Conservation (phyloP, 1,140 invertebrate genomes). For the Drosophila teissieri region DNA sequence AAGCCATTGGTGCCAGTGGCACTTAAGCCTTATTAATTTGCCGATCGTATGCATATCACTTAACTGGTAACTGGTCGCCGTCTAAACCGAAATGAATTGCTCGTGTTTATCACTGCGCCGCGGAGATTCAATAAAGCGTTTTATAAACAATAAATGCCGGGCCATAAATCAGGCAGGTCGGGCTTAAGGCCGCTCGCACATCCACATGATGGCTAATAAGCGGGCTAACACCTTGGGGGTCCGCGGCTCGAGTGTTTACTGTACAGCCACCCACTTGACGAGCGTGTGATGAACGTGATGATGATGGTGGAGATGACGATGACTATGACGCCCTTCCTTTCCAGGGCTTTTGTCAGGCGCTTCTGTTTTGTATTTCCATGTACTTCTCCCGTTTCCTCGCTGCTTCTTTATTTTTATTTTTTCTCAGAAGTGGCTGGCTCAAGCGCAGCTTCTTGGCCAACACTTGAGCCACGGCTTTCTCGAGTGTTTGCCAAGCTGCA, state of each 20-base stretch:
- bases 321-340: conserved; percentile 72
- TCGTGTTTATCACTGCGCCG: conserved; percentile 59
- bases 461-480: conserved; percentile 51
- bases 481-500: conserved; percentile 68
- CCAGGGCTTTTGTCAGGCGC: conserved; percentile 71
- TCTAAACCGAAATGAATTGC: conserved; percentile 62
- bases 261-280: conserved; percentile 75
- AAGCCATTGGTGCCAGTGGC: conserved; percentile 53
- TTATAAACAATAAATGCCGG: conserved; percentile 59
- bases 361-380: conserved; percentile 9
- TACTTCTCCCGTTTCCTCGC: too few species aligned
- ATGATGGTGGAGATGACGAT: conserved; percentile 15
- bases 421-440: conserved; percentile 53
- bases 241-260: conserved; percentile 65
- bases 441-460: conserved; percentile 70
- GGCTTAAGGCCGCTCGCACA: conserved; percentile 1
- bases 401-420: conserved; percentile 9
- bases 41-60: conserved; percentile 67
- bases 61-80: conserved; percentile 21
- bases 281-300: conserved; percentile 39
- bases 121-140: conserved; percentile 53
- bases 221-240: conserved; percentile 75
- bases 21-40: conserved; percentile 75
- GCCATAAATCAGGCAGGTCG: conserved; percentile 49
- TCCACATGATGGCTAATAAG: conserved; percentile 65